Conservation (phyloP, 1,140 invertebrate genomes). For the Drosophila leontia region DNA sequence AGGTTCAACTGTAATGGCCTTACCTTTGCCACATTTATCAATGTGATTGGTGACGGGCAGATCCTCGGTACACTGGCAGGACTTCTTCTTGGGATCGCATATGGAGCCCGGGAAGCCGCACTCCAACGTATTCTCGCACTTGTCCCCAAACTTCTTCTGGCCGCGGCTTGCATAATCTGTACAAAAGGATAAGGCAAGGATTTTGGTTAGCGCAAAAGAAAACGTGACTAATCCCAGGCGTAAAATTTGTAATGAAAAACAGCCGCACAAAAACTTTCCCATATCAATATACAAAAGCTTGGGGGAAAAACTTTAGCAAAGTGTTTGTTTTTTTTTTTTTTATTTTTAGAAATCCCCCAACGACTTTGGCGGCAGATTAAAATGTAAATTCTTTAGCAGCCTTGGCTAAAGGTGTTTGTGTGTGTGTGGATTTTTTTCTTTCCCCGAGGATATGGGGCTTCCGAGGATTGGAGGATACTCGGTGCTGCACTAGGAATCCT, state of each 20-base stretch:
- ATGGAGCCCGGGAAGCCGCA: constrained; percentile 90
- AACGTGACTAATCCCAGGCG: constrained; percentile 66
- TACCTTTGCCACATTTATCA: constrained; percentile 93
- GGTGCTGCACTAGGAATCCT: constrained; percentile 52
- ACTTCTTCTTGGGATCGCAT: constrained; percentile 88
- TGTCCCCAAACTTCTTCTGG: constrained; percentile 89
- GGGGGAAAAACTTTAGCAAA: constrained; percentile 39
- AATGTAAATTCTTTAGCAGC: constrained; percentile 74
- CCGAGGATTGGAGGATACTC: constrained; percentile 23
- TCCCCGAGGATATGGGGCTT: constrained; percentile 19
- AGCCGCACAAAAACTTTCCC: constrained; percentile 57
- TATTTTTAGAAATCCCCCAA: constrained; percentile 48
- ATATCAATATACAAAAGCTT: constrained; percentile 58
- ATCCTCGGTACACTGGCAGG: constrained; percentile 90
- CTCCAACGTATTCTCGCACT: constrained; percentile 88
- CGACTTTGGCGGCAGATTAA: constrained; percentile 75
- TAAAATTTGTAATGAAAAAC: constrained; percentile 71
- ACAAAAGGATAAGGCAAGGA: constrained; percentile 21
- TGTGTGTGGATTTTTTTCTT: constrained; percentile 7
- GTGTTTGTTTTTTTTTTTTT: constrained; percentile 36
- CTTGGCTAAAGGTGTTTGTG: constrained; percentile 32
- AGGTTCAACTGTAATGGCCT: constrained; percentile 66
- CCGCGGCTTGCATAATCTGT: constrained; percentile 86
- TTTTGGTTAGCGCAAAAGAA: constrained; percentile 2
- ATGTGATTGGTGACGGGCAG: constrained; percentile 91